phyloP scores from a whole-genome alignment of 2,888 invertebrate species.

The Disparrhopalites patrizii region DNA sequence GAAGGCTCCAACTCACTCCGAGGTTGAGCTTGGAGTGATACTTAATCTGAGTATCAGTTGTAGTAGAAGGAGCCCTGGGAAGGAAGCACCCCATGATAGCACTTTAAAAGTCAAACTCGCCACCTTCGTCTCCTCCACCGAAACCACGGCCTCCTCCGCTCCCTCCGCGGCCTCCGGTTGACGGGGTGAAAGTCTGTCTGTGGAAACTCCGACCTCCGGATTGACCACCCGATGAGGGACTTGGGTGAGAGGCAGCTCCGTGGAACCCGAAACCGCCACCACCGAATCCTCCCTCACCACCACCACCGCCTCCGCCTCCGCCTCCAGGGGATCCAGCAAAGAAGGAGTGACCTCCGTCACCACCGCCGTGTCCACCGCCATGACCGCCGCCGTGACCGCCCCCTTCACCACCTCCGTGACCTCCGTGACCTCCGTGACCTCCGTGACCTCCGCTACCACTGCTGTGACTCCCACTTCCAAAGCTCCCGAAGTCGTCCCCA shows the following conservation, averaged over 20 bases:
- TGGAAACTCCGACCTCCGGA: constrained; percentile 4
- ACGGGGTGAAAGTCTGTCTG: neutral
- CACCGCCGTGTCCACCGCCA: constrained; percentile 25
- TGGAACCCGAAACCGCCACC: constrained; percentile 22
- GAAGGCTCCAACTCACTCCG: no score
- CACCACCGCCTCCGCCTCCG: constrained; percentile 17
- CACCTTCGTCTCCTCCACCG: constrained; percentile 15
- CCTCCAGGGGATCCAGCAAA: constrained; percentile 30
- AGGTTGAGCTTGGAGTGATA: no score
- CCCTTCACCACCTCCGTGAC: constrained; percentile 27
- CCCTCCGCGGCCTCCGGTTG: constrained; percentile 22
- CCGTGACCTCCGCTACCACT: constrained; percentile 25
- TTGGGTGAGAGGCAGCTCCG: constrained; percentile 22
- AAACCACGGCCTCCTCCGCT: constrained; percentile 27
- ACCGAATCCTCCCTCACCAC: constrained; percentile 20
- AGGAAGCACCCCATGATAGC: no score
- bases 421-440: constrained; percentile 31
- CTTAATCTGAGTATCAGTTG: no score
- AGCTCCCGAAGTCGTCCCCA: constrained; percentile 26
- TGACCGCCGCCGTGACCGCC: constrained; percentile 23
- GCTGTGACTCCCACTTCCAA: constrained; percentile 19
- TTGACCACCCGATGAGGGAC: constrained; percentile 5
- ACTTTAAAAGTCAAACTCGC: neutral
- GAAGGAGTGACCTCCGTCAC: constrained; percentile 22
- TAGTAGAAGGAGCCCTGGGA: no score